phyloP scores from a whole-genome alignment of 1,140 invertebrate genomes.

The Bombus breviceps region DNA sequence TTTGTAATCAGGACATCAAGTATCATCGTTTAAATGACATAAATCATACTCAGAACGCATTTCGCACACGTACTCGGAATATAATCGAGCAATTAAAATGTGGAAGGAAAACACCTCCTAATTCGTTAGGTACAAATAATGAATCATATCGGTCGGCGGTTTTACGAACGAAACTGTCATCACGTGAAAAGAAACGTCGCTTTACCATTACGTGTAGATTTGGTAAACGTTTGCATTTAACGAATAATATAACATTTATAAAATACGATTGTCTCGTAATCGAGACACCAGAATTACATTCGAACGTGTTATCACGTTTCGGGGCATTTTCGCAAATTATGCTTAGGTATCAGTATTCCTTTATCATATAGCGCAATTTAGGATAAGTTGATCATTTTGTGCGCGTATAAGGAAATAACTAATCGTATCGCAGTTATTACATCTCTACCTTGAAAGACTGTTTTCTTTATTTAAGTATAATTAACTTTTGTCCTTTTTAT shows the following conservation, averaged over 20 bases:
- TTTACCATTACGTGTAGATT: conserved; percentile 25
- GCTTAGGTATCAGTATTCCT: conserved; percentile 61
- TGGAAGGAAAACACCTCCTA: neutral
- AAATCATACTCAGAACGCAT: conserved; percentile 32
- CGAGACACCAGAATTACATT: neutral
- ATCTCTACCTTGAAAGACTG: conserved; percentile 63
- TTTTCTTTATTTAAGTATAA: conserved; percentile 59
- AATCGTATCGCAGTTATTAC: conserved; percentile 38
- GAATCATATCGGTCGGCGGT: conserved; percentile 24
- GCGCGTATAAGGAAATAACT: neutral
- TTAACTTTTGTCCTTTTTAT: neutral
- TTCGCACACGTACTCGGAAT: neutral
- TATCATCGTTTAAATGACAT: neutral
- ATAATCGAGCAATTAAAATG: neutral
- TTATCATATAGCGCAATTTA: conserved; percentile 50
- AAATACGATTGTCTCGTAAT: neutral
- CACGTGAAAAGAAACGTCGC: neutral
- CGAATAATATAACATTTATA: conserved; percentile 23
- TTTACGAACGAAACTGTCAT: conserved; percentile 33
- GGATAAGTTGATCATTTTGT: conserved; percentile 44
- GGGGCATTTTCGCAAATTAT: conserved; percentile 42
- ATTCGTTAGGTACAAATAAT: neutral
- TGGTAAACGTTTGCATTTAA: conserved; percentile 34
- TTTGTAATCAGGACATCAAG: neutral
- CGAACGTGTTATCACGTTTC: neutral